phyloP scores from a whole-genome alignment of 2,888 invertebrate species.

The Callyntrura guangdongensis region DNA sequence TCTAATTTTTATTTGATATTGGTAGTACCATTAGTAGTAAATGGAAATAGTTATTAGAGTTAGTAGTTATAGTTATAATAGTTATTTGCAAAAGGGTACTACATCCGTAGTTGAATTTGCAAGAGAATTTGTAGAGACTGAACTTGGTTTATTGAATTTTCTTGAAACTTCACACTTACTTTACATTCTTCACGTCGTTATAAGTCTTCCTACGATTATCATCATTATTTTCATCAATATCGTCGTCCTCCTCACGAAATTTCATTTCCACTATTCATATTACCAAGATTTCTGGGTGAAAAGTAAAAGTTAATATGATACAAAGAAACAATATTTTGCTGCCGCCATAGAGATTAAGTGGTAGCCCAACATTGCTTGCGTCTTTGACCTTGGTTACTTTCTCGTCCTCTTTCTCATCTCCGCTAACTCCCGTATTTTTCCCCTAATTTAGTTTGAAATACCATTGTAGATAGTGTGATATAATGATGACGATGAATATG shows the following conservation, averaged over 20 bases:
- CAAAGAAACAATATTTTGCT: background rate
- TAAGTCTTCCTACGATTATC: background rate
- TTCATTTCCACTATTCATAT: background rate
- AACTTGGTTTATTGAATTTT: background rate
- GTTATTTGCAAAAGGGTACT: background rate
- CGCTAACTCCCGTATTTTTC: background rate
- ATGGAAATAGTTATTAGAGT: too few species aligned
- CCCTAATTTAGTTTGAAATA: too few species aligned
- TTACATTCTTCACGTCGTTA: background rate
- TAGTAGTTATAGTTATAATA: too few species aligned
- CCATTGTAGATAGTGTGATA: background rate
- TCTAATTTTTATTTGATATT: too few species aligned
- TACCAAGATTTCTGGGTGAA: background rate
- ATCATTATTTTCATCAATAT: background rate
- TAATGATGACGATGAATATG: background rate
- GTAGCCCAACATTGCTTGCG: conserved; percentile 5
- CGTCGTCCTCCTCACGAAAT: background rate
- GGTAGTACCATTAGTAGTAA: too few species aligned
- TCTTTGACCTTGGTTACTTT: conserved; percentile 13
- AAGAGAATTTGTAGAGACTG: background rate
- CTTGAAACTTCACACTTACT: background rate
- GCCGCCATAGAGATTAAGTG: background rate
- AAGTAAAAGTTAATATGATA: background rate
- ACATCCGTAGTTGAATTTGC: background rate
- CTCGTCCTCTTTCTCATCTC: background rate